Conservation (phyloP, 2,888 invertebrate genomes). For the Lagria hirta region DNA sequence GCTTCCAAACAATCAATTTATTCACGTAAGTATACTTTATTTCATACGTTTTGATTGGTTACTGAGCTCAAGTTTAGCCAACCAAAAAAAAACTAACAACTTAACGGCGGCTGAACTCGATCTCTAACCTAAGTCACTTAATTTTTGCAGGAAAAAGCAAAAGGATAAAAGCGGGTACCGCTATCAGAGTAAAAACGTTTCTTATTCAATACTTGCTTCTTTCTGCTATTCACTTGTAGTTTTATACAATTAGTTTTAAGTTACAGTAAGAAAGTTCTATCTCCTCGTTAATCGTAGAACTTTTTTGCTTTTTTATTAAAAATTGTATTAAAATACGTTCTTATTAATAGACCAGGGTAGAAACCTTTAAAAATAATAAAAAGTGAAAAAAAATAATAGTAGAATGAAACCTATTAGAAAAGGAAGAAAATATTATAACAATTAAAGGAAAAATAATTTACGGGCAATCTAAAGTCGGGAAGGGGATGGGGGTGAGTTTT, state of each 20-base stretch:
- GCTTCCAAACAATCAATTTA: conserved; percentile 70
- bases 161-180: conserved; percentile 15
- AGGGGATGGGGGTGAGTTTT: too few species aligned
- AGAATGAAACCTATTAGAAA: too few species aligned
- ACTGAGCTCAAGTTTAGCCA: conserved; percentile 14
- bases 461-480: too few species aligned
- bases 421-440: too few species aligned
- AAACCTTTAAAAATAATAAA: too few species aligned
- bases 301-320: too few species aligned
- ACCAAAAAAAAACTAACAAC: too few species aligned
- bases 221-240: conserved; percentile 30
- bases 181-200: conserved; percentile 17
- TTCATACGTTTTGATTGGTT: conserved; percentile 31
- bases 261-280: conserved; percentile 10
- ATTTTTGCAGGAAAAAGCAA: conserved; percentile 34
- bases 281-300: background rate
- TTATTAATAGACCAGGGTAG: too few species aligned
- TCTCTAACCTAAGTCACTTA: conserved; percentile 27
- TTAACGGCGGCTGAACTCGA: conserved; percentile 8
- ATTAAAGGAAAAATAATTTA: too few species aligned
- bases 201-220: conserved; percentile 32
- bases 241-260: too few species aligned
- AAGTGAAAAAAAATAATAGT: too few species aligned
- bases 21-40: conserved; percentile 71
- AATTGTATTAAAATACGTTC: too few species aligned